phyloP scores from a whole-genome alignment of 2,888 invertebrate species.

The Xanthia togata region DNA sequence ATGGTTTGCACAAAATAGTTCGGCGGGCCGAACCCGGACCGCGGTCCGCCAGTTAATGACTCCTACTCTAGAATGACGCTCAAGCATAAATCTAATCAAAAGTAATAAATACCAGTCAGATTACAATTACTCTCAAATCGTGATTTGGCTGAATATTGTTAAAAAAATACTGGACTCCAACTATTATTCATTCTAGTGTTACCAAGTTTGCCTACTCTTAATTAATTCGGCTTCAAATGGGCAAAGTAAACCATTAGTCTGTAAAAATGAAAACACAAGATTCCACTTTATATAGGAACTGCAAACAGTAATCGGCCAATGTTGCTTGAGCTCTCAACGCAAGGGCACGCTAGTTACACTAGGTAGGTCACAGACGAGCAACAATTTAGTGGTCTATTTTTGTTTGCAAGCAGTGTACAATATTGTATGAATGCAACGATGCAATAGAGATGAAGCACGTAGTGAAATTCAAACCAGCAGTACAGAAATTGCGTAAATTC shows the following conservation, averaged over 20 bases:
- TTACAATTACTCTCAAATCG: neutral
- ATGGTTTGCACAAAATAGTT: too few relatives aligned
- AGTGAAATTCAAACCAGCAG: neutral
- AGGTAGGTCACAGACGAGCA: neutral
- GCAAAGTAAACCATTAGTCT: conserved; percentile 11
- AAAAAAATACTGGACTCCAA: neutral
- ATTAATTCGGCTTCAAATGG: conserved; percentile 7
- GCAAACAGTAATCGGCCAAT: conserved; percentile 38
- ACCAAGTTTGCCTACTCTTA: neutral
- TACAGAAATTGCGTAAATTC: too few relatives aligned
- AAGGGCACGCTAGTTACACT: conserved; percentile 12
- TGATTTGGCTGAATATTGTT: too few relatives aligned
- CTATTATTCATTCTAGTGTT: neutral
- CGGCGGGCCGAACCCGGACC: too few relatives aligned
- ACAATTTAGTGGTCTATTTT: neutral
- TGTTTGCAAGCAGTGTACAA: neutral
- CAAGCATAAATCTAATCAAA: neutral
- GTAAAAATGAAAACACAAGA: conserved; percentile 42
- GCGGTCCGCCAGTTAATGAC: too few relatives aligned
- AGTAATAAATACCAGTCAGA: neutral
- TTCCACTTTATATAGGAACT: conserved; percentile 27
- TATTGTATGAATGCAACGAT: too few relatives aligned
- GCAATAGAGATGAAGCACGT: neutral
- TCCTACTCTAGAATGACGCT: neutral
- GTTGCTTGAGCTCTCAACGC: conserved; percentile 14